These are phyloP conservation scores for Lasioglossum villosulum DNA, from an alignment of 2,888 invertebrate genomes.

Conservation along the genomic window DNA sequence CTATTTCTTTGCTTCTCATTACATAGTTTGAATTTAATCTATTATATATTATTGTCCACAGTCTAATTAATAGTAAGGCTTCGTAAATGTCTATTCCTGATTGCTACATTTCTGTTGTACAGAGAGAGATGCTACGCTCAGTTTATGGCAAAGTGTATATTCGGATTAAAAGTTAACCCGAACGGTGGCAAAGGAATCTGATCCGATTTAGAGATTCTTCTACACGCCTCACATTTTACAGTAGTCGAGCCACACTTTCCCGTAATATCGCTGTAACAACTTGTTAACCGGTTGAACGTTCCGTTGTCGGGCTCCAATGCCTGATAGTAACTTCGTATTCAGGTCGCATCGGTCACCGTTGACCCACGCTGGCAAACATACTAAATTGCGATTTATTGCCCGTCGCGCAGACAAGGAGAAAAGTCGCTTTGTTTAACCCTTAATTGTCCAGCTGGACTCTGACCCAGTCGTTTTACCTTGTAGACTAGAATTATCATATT, in stretches of 20 bases:
- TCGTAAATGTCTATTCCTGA: background rate
- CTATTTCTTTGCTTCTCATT: background rate
- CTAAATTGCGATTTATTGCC: constrained; percentile 16
- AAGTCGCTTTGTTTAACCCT: background rate
- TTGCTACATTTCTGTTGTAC: background rate
- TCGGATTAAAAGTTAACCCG: background rate
- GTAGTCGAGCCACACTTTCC: background rate
- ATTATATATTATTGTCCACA: background rate
- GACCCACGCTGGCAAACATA: constrained; percentile 2
- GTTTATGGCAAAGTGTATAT: background rate
- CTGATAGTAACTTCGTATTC: constrained; percentile 12
- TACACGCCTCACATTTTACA: background rate
- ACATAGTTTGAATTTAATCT: background rate
- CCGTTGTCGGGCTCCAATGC: background rate
- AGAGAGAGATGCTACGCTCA: background rate
- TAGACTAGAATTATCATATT: background rate
- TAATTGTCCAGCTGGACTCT: background rate
- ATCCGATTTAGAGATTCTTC: background rate
- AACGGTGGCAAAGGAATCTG: background rate
- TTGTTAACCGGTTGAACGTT: constrained; percentile 1
- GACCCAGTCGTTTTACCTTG: background rate
- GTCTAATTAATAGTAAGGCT: background rate
- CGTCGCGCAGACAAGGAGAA: background rate
- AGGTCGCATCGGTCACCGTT: constrained; percentile 9
- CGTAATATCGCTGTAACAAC: constrained; percentile 7